A percentile compares a stretch with the other conserved stretches of the same genome.
Evolutionary conservation across 2,888 invertebrate species (phyloP).

Genomic region (Drosophila kanekoi): DNA sequence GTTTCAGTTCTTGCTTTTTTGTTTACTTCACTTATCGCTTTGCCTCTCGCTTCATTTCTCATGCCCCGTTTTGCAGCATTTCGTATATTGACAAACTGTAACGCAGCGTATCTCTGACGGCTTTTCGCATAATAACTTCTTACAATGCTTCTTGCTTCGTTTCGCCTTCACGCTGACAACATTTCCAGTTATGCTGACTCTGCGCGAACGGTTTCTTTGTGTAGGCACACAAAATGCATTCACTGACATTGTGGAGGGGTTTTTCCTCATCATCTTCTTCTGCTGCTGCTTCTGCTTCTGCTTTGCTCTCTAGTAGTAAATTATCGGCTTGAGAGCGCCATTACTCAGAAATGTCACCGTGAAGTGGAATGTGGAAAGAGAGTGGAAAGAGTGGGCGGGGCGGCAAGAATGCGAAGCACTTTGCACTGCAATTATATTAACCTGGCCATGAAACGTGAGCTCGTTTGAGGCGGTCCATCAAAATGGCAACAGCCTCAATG

Average conservation of each 20-base stretch:
- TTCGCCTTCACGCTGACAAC: neutral
- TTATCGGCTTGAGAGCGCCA: conserved; percentile 62
- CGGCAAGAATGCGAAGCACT: conserved; percentile 26
- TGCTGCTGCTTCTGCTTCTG: neutral
- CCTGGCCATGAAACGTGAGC: conserved; percentile 65
- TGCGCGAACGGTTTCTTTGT: neutral
- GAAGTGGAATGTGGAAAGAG: conserved; percentile 15
- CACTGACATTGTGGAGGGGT: conserved; percentile 28
- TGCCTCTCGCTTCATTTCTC: neutral
- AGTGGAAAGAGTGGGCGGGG: neutral
- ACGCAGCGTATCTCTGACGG: neutral
- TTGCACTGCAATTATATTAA: conserved; percentile 56
- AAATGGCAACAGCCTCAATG: conserved; percentile 47
- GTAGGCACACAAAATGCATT: conserved; percentile 38
- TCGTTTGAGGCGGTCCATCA: conserved; percentile 64
- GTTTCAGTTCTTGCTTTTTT: neutral
- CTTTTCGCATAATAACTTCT: conserved; percentile 6
- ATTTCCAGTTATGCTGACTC: neutral
- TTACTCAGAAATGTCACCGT: conserved; percentile 72
- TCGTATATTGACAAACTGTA: neutral
- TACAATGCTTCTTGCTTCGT: neutral
- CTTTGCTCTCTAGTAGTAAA: conserved; percentile 22
- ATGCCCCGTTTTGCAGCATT: neutral
- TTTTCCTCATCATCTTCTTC: conserved; percentile 5
- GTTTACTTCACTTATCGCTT: neutral